These are phyloP conservation scores for Hirudinaria manillensis DNA, from an alignment of 2,888 invertebrate genomes.

Conservation along the genomic window DNA sequence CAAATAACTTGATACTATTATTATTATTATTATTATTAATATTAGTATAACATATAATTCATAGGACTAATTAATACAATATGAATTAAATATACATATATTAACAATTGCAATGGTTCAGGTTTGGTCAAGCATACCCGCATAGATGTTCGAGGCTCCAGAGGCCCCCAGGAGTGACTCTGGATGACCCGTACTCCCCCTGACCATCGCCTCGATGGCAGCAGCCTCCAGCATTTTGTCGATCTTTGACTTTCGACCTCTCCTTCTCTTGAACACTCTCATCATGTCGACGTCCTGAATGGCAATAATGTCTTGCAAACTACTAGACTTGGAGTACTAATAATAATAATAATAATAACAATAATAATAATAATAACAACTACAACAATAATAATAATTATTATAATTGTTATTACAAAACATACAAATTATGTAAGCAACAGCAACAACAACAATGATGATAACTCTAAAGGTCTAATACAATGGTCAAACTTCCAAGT, in stretches of 20 bases:
- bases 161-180: neutral
- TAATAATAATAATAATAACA: neutral
- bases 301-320: too few species aligned
- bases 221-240: conserved; percentile 50
- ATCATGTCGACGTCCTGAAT: conserved; percentile 33
- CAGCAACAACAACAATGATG: too few species aligned
- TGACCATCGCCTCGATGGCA: conserved; percentile 40
- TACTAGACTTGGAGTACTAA: neutral
- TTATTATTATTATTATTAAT: too few species aligned
- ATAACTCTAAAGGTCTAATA: too few species aligned
- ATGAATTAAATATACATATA: too few species aligned
- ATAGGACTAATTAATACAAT: too few species aligned
- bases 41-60: too few species aligned
- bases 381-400: neutral
- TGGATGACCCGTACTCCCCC: conserved; percentile 10
- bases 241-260: conserved; percentile 50
- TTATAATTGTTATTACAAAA: neutral
- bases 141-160: neutral
- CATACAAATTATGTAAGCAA: too few species aligned
- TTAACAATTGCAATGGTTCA: neutral
- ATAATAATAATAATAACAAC: neutral
- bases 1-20: too few species aligned
- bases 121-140: neutral
- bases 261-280: conserved; percentile 38
- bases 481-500: too few species aligned